Base-by-base conservation (phyloP, 1,140 invertebrate genomes). In the Drosophila varians region DNA sequence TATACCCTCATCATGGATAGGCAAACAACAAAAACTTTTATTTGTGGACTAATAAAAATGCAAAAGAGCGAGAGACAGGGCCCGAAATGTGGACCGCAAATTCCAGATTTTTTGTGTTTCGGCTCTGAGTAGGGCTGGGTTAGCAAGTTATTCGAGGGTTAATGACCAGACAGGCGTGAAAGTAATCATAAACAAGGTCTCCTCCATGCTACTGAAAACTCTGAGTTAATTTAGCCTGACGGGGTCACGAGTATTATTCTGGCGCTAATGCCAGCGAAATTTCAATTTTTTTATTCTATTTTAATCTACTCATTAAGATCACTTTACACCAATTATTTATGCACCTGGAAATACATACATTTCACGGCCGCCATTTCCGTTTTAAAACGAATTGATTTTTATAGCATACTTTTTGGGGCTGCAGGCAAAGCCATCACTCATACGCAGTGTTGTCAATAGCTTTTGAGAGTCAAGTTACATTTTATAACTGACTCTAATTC, bases 181-280 rank as follows among this genome's bases (percentile, higher is more conserved):
- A 70, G 58, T 74, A 77, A 82, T 82, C 80, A 82, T 82, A 83
- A 82, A 70, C 74, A 40, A 54, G 55, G 56, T 40, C 26, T 46
- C 12, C 23, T 52, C 34, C 45, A 25, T 38, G 19, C 40, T 46
- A 25, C 54, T 46, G 42, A 23, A 26, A 43, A 40, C 28, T 42
- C 40, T 4, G 23, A 71, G 47, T 60, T 71, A 51, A 60, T 68
- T 66, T 66, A 45, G 31, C 64, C 66, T 66, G 64, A 66, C 62
- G 46, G 7, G 26, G 36, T 43, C 46, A 23, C 25, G 19, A 9
- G 16, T n/a, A 19, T 14, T 11, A 26, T 40, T 23, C 7, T n/a
- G n/a, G n/a, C 43, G 4, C 12, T 14, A 16, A 16, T 12, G 14
- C 12, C n/a, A 16, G 7, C 4, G 7, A 16, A 38, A 16, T 16